Percentiles rank a stretch among this genome's conserved stretches.
Evolutionary conservation across 2,113 vertebrate species (phyloP).

Genomic region (Sminthopsis crassicaudata): DNA sequence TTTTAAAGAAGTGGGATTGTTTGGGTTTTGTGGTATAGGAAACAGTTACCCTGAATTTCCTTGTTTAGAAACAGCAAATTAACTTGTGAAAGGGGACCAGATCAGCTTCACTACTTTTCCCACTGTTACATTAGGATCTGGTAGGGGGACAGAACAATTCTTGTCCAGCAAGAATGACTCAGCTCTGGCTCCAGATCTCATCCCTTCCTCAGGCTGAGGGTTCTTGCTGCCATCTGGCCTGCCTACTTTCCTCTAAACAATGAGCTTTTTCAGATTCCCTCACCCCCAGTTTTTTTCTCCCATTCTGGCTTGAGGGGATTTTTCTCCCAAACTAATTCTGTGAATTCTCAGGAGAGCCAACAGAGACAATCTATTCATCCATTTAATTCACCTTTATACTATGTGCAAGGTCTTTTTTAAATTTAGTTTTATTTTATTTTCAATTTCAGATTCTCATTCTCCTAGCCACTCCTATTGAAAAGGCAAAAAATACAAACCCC

Average conservation of each 20-base stretch:
- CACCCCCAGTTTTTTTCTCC: not conserved
- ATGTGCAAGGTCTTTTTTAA: conserved; percentile 6
- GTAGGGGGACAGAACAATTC: not conserved
- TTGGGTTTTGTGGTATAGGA: not conserved
- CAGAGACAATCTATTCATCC: not conserved
- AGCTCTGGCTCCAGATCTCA: conserved; percentile 17
- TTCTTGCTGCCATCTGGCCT: not conserved
- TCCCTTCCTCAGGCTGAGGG: not conserved
- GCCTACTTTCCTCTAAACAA: not conserved
- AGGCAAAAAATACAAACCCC: not conserved
- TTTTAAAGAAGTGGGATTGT: conserved; percentile 16
- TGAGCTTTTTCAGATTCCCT: not conserved
- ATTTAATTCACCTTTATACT: conserved; percentile 21
- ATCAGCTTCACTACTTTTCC: not conserved
- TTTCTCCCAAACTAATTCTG: not conserved
- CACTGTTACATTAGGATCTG: not conserved
- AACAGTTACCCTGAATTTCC: not conserved
- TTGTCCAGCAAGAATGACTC: not conserved
- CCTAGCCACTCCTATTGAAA: not conserved
- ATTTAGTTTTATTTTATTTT: too few relatives aligned
- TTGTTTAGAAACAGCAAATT: not conserved
- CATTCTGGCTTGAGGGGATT: not conserved
- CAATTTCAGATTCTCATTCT: not conserved
- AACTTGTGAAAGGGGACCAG: not conserved
- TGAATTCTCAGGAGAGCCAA: not conserved